Evolutionary conservation across 2,888 invertebrate species (phyloP), one percentile per base, ranked within the genome.

Genomic region (Stenodema calcarata): DNA sequence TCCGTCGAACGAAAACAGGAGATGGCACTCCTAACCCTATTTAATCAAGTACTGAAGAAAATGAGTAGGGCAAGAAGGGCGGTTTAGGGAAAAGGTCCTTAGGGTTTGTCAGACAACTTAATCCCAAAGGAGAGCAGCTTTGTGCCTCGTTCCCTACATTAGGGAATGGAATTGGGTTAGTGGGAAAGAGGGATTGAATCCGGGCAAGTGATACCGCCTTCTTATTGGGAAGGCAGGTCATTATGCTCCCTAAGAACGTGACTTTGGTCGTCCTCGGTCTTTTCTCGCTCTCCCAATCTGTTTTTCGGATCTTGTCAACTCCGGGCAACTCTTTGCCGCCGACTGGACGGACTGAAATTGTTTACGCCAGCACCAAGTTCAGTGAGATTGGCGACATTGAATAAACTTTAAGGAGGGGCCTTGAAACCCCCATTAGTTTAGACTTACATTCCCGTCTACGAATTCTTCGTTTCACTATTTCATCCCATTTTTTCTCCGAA

Each of bases 21-120:
- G 62, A 18, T 47, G 12, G 47, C 16, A 12, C 62, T 18, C 62
- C 62, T 62, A 2, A 62, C 70, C 12, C 69, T n/a, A 82, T 82
- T 82, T 82, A 82, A 82, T 69, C 82, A 82, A 82, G 82, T 42
- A 69, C 69, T 62, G 70, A 41, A 69, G 82, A 69, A 82, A 82
- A 69, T 62, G 82, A 82, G 82, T 47, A 69, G 35, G 69, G 82
- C 28, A 42, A 11, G 82, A 50, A 47, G 44, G 18, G 18, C n/a
- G 69, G 14, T 9, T 41, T 14, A 44, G n/a, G 80, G 50, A 50
- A 30, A 50, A 23, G 80, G 80, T 28, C 42, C 28, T 12, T 27
- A 54, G 80, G 80, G 69, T 80, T 82, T 82, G 70, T 42, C 82
- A 62, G 82, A 70, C 82, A 69, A 82, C 82, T 82, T 82, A 82